Evolutionary conservation across 2,113 vertebrate species (phyloP).

Genomic region (Ceyx melanurus): DNA sequence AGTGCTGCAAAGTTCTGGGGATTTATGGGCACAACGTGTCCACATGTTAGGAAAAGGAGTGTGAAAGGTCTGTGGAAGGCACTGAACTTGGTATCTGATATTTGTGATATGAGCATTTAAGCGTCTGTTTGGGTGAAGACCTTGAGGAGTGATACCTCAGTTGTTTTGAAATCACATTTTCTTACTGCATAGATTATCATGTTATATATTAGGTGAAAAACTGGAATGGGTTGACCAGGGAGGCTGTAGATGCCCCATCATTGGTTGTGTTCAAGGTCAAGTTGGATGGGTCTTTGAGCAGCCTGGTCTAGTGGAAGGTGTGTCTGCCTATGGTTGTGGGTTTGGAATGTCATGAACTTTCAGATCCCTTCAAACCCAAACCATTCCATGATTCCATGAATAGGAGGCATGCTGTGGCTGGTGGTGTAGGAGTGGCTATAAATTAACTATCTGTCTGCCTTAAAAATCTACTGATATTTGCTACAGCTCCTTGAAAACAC

Average conservation of each 20-base stretch:
- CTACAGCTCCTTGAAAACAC: neutral
- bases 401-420: neutral
- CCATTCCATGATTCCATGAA: neutral
- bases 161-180: neutral
- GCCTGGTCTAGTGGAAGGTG: neutral
- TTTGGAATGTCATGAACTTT: neutral
- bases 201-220: neutral
- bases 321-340: neutral
- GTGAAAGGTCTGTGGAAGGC: neutral
- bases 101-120: neutral
- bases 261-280: neutral
- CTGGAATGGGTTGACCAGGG: neutral
- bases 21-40: neutral
- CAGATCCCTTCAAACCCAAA: neutral
- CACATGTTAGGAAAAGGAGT: neutral
- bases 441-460: neutral
- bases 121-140: neutral
- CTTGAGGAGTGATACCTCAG: neutral
- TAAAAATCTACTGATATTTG: neutral
- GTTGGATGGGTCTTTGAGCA: neutral
- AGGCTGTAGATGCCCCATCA: neutral
- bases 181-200: neutral
- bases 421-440: neutral
- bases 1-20: neutral
- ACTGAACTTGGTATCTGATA: neutral